Percentiles rank a stretch among this genome's conserved stretches.
Evolutionary conservation across 2,797 vertebrate genomes (phyloP).

Genomic region (Limosa lapponica): DNA sequence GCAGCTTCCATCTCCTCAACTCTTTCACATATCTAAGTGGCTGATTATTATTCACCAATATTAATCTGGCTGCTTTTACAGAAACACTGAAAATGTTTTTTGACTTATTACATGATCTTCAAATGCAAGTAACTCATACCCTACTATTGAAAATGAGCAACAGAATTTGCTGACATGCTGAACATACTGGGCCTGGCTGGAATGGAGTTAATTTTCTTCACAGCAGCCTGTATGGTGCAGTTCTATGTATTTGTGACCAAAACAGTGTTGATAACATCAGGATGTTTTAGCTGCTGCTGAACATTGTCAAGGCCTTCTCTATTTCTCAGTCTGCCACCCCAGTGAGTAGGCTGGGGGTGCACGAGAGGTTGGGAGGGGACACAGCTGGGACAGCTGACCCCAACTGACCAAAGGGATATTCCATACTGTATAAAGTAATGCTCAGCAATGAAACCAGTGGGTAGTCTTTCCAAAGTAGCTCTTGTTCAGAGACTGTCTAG

Average conservation of each 20-base stretch:
- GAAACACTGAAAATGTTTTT: not conserved
- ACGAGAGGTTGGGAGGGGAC: not conserved
- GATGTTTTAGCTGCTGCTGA: not conserved
- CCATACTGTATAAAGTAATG: not conserved
- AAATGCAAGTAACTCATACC: not conserved
- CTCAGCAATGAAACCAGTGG: not conserved
- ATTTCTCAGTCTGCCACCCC: not conserved
- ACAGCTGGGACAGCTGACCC: not conserved
- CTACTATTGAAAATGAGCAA: not conserved
- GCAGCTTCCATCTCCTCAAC: not conserved
- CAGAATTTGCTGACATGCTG: not conserved
- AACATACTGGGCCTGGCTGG: not conserved
- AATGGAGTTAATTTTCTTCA: not conserved
- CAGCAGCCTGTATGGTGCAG: not conserved
- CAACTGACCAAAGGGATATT: not conserved
- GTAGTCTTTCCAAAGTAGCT: not conserved
- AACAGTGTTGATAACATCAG: not conserved
- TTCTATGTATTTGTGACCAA: not conserved
- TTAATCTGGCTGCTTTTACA: not conserved
- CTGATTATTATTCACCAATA: not conserved
- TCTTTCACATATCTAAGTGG: not conserved
- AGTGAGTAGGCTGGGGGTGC: fast-evolving
- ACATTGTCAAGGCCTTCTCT: not conserved
- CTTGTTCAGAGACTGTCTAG: not conserved
- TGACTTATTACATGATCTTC: not conserved